Base-by-base conservation (phyloP, 2,888 invertebrate genomes). In the Philonicus albiceps region DNA sequence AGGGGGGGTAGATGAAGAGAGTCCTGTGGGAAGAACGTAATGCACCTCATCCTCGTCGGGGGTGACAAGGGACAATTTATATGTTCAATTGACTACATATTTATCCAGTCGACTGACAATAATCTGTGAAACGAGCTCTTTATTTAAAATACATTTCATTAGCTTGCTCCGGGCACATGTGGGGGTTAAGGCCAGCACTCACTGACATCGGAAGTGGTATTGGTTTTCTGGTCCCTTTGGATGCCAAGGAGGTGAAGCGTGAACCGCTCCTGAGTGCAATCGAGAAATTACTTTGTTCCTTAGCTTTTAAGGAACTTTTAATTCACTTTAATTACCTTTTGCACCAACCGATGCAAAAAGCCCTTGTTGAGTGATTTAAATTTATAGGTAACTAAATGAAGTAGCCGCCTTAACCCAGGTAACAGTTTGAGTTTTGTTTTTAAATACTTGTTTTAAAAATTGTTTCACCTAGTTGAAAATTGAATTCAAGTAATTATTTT, bases 21-120 rank as follows among this genome's bases (percentile, higher is more conserved):
- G 16, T 73, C 19, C 22, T 64, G 27, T 27, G 27, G 22, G 22
- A 22, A 27, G 55, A 11, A 22, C 27, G 8, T 27, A 19, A 49
- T 64, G 64, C 64, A 64, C 64, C 64, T 22, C 64, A 5, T 49
- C 49, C n/a, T 19, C 16, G n/a, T n/a, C 49, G 19, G 49, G 34
- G 34, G 27, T 74, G 31, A 13, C 22, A 4, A 3, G 8, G 13
- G 74, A 73, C 19, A 43, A 43, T 84, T 73, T 73, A 73, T 84
- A 22, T 84, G 40, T 40, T 84, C 84, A 84, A 84, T 84, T 84
- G 73, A 43, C 84, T 34, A 40, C 83, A 83, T 34, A 83, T 64
- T 8, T 64, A 27, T 83, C 83, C 43, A 73, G 22, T 73, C 40
- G 19, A 34, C n/a, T 40, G 73, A 27, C 73, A 30, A 84, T 72